Evolutionary conservation across 2,797 vertebrate species (phyloP).

Genomic region (Falco novaeseelandiae): DNA sequence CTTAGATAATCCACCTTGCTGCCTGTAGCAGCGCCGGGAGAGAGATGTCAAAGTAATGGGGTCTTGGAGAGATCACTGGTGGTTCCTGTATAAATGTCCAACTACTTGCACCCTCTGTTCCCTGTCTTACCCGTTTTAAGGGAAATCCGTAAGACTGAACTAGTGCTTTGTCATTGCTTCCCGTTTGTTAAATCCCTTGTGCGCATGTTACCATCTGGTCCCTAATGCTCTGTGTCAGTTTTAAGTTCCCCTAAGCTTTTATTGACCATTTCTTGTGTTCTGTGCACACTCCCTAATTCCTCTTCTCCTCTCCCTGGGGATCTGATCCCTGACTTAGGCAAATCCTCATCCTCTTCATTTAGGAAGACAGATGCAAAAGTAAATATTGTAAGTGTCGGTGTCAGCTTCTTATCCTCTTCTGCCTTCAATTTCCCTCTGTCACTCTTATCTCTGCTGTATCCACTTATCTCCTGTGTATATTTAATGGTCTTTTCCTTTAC

Average conservation of each 20-base stretch:
- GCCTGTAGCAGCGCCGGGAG: background rate
- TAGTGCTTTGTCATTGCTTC: background rate
- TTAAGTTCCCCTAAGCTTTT: slow-evolving; percentile 18
- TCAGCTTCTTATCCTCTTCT: slow-evolving; percentile 35
- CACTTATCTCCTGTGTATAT: slow-evolving; percentile 23
- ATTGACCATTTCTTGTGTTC: background rate
- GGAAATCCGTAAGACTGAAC: background rate
- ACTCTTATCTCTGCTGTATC: slow-evolving; percentile 9
- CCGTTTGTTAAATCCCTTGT: background rate
- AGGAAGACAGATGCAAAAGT: slow-evolving; percentile 13
- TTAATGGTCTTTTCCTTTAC: background rate
- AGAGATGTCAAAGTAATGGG: background rate
- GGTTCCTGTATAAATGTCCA: background rate
- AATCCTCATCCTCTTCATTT: slow-evolving; percentile 52
- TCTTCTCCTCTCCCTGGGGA: background rate
- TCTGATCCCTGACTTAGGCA: slow-evolving; percentile 31
- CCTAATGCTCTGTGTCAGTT: background rate
- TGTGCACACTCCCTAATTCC: background rate
- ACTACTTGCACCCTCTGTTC: background rate
- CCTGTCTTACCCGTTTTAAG: background rate
- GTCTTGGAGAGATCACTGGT: background rate
- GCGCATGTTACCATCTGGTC: background rate
- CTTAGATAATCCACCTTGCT: background rate
- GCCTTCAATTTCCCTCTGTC: slow-evolving; percentile 56
- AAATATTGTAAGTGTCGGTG: slow-evolving; percentile 8